These are phyloP conservation scores for Ailurus styani DNA, from an alignment of 2,113 vertebrate genomes.

Conservation along the genomic window DNA sequence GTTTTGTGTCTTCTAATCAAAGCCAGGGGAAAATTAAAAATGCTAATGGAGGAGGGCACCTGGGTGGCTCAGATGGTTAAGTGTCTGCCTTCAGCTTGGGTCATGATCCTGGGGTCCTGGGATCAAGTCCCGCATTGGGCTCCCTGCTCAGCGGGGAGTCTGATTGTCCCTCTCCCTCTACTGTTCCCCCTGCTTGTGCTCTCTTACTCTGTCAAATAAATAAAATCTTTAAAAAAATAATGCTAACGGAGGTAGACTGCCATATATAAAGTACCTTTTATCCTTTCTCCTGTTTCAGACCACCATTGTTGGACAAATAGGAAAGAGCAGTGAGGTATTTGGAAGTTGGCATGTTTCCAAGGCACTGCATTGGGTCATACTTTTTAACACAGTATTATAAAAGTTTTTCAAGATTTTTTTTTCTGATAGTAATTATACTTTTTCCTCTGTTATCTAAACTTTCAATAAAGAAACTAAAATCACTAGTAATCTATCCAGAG, in stretches of 20 bases:
- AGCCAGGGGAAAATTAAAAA: conserved; percentile 13
- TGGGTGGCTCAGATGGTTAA: background rate
- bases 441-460: conserved; percentile 19
- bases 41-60: background rate
- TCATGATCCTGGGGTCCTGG: background rate
- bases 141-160: background rate
- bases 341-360: conserved; percentile 47
- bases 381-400: background rate
- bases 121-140: background rate
- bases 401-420: background rate
- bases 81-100: background rate
- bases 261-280: conserved; percentile 30
- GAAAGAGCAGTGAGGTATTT: background rate
- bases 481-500: background rate
- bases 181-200: background rate
- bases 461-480: background rate
- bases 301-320: conserved; percentile 33
- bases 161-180: background rate
- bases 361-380: background rate
- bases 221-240: background rate
- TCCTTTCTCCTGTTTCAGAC: conserved; percentile 4
- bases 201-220: background rate
- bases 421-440: background rate
- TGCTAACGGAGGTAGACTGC: conserved; percentile 7
- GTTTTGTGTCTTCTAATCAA: conserved; percentile 36